phyloP scores from a whole-genome alignment of 1,140 invertebrate species.

The Vollenhovia emeryi region DNA sequence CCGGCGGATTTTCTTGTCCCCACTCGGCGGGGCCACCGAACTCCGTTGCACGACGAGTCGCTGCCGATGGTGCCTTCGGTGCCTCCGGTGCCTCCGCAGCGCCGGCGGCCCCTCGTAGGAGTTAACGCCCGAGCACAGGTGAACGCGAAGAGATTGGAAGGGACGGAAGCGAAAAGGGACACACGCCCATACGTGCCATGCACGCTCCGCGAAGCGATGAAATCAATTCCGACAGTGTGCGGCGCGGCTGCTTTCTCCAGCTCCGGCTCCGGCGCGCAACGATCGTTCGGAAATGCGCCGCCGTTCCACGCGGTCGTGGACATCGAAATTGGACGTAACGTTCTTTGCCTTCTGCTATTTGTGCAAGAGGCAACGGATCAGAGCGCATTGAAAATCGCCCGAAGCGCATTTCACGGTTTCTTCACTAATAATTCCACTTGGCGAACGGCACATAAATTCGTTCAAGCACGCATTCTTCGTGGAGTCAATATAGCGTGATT shows the following conservation, averaged over 20 bases:
- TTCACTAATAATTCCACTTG: slow-evolving; percentile 40
- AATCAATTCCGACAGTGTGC: slow-evolving; percentile 67
- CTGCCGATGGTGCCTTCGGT: slow-evolving; percentile 32
- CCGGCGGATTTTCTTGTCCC: slow-evolving; percentile 70
- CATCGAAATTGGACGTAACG: slow-evolving; percentile 50
- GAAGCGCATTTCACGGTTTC: slow-evolving; percentile 55
- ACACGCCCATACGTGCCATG: slow-evolving; percentile 31
- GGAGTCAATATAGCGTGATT: slow-evolving; percentile 14
- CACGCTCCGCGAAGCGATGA: slow-evolving; percentile 59
- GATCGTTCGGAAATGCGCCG: slow-evolving; percentile 64
- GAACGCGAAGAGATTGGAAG: slow-evolving; percentile 45
- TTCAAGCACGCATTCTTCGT: background rate
- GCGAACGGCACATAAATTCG: slow-evolving; percentile 44
- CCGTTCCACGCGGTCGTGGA: slow-evolving; percentile 48
- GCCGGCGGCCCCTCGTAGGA: background rate
- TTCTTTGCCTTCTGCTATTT: slow-evolving; percentile 39
- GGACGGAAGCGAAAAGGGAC: slow-evolving; percentile 56
- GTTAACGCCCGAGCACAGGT: slow-evolving; percentile 53
- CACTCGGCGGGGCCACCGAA: slow-evolving; percentile 67
- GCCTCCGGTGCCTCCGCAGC: too few species aligned
- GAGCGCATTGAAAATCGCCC: slow-evolving; percentile 48
- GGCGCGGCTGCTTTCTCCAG: slow-evolving; percentile 59
- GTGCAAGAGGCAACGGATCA: slow-evolving; percentile 52
- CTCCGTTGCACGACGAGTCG: slow-evolving; percentile 41
- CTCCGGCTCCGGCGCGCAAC: slow-evolving; percentile 26